A percentile compares a stretch with the other conserved stretches of the same genome.
Conservation (phyloP, 2,888 invertebrate species). For the Acrocera orbiculus region DNA sequence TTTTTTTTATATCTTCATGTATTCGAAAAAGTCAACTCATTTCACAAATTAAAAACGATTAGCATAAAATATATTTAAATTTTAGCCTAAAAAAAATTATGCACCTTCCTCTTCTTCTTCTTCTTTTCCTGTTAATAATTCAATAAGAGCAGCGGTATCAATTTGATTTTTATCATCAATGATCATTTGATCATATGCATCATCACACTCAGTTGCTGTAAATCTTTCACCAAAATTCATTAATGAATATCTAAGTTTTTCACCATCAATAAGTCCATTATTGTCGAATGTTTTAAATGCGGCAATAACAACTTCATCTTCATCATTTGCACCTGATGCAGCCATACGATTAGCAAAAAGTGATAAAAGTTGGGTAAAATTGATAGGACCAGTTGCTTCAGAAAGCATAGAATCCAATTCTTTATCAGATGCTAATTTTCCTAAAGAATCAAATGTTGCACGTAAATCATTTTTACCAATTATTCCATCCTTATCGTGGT, state of each 20-base stretch:
- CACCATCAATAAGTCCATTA: slow-evolving; percentile 74
- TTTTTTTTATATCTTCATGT: too few species aligned
- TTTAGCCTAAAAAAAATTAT: too few species aligned
- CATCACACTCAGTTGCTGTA: slow-evolving; percentile 71
- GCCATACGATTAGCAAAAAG: slow-evolving; percentile 86
- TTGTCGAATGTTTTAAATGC: slow-evolving; percentile 88
- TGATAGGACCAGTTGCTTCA: slow-evolving; percentile 81
- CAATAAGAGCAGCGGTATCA: slow-evolving; percentile 71
- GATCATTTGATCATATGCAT: slow-evolving; percentile 83
- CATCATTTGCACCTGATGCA: slow-evolving; percentile 71
- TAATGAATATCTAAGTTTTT: slow-evolving; percentile 75
- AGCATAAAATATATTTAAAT: too few species aligned
- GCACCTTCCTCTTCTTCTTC: slow-evolving; percentile 58
- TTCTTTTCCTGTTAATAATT: slow-evolving; percentile 72
- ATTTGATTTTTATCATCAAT: slow-evolving; percentile 82
- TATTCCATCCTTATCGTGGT: slow-evolving; percentile 87
- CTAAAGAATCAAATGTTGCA: slow-evolving; percentile 81
- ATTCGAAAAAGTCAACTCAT: too few species aligned
- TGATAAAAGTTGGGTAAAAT: slow-evolving; percentile 86
- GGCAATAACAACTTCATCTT: slow-evolving; percentile 78
- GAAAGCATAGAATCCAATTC: slow-evolving; percentile 78
- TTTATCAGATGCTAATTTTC: slow-evolving; percentile 75
- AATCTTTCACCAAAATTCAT: slow-evolving; percentile 92
- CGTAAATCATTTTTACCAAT: slow-evolving; percentile 79
- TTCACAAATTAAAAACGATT: too few species aligned